Conservation (phyloP, 2,888 invertebrate species). For the Catocala fraxini region DNA sequence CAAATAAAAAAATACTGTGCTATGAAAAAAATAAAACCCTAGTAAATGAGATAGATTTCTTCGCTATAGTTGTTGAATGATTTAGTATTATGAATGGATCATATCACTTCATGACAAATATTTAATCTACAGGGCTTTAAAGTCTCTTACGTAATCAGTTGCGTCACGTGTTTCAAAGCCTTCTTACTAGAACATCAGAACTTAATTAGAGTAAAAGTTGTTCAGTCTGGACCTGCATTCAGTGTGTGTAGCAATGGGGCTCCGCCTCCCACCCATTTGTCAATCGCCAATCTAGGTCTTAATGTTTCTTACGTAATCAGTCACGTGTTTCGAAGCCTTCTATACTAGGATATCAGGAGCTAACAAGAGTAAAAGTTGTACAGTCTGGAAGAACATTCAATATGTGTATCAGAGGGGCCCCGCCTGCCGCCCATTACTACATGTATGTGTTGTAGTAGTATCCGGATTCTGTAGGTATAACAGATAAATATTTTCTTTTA, state of each 20-base stretch:
- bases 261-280: too few species aligned
- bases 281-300: neutral
- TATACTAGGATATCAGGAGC: conserved; percentile 3
- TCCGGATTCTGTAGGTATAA: neutral
- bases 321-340: conserved; percentile 3
- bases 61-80: too few species aligned
- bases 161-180: conserved; percentile 4
- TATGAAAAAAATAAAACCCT: too few species aligned
- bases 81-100: too few species aligned
- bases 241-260: neutral
- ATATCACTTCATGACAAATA: too few species aligned
- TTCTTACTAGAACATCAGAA: conserved; percentile 3
- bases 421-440: neutral
- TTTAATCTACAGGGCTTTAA: too few species aligned
- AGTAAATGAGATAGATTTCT: too few species aligned
- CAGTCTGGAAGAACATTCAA: neutral
- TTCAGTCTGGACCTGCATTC: neutral
- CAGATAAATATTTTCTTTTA: too few species aligned
- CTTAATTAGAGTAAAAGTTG: neutral
- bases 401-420: neutral
- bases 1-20: too few species aligned
- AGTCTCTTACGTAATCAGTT: neutral
- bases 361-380: neutral
- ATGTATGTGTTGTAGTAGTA: neutral
- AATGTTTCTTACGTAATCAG: neutral